These are phyloP conservation scores for Tapera naevia DNA, from an alignment of 2,797 vertebrate genomes.

Conservation along the genomic window DNA sequence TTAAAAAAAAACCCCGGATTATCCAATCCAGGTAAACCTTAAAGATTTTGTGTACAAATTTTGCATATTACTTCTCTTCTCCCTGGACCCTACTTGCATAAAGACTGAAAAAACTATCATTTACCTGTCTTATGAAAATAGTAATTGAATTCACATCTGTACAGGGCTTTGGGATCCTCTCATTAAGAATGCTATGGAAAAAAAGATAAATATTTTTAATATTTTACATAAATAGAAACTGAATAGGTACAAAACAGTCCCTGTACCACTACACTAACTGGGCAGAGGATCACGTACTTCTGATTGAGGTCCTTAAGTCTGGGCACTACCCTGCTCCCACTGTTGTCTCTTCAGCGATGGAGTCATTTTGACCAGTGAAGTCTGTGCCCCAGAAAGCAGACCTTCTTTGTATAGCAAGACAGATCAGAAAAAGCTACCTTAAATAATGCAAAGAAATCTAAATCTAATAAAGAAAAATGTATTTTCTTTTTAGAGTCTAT, in stretches of 20 bases:
- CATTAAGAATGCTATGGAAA: not conserved
- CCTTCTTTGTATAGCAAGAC: not conserved
- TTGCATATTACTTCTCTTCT: not conserved
- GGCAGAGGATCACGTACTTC: not conserved
- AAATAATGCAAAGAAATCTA: not conserved
- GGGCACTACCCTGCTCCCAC: not conserved
- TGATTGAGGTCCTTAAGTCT: not conserved
- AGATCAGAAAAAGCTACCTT: not conserved
- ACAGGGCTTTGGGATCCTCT: not conserved
- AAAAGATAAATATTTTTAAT: not conserved
- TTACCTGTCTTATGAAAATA: not conserved
- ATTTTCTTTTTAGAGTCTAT: not conserved
- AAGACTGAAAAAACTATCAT: not conserved
- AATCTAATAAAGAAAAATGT: not conserved
- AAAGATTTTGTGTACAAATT: not conserved
- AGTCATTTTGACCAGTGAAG: not conserved
- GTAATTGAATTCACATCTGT: not conserved
- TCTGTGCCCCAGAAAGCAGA: fast-evolving
- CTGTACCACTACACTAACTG: no score
- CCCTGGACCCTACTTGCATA: not conserved
- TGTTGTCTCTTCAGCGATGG: not conserved
- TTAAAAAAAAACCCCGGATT: not conserved
- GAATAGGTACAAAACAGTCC: not conserved
- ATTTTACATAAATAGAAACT: not conserved
- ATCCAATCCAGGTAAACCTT: not conserved